Evolutionary conservation across 92 coral and sea anemone genomes (phyloP).

Genomic region (Siderastrea radians): DNA sequence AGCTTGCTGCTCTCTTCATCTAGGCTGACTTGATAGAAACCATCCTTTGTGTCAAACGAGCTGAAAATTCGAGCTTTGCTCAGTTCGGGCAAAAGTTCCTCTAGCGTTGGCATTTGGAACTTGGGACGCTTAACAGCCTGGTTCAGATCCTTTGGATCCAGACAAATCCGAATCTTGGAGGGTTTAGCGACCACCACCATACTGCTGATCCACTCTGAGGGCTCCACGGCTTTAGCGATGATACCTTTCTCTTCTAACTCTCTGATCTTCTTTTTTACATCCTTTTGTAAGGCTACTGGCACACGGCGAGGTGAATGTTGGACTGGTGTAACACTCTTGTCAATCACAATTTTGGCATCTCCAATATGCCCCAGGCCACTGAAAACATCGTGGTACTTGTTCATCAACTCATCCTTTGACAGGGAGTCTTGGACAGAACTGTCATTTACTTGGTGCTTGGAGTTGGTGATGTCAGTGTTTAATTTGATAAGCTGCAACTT

Average conservation of each 20-base stretch:
- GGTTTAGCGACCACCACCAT: too few species aligned
- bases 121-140: too few species aligned
- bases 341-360: conserved; percentile 13
- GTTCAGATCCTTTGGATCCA: too few species aligned
- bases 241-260: too few species aligned
- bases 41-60: conserved; percentile 51
- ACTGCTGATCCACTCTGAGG: too few species aligned
- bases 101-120: too few species aligned
- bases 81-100: too few species aligned
- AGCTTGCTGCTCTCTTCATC: conserved; percentile 34
- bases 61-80: too few species aligned
- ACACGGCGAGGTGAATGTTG: conserved; percentile 57
- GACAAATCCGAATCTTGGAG: too few species aligned
- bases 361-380: conserved; percentile 60
- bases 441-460: conserved; percentile 27
- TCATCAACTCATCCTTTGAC: neutral
- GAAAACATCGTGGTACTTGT: conserved; percentile 54
- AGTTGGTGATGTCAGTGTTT: neutral
- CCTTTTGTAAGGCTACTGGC: conserved; percentile 33
- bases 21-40: conserved; percentile 57
- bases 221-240: too few species aligned
- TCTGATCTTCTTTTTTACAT: neutral
- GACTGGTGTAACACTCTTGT: conserved; percentile 1
- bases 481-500: conserved; percentile 37
- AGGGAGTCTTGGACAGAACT: too few species aligned